These are phyloP conservation scores for Petrocephalus sullivani DNA, from an alignment of 2,797 vertebrate genomes.

Conservation along the genomic window DNA sequence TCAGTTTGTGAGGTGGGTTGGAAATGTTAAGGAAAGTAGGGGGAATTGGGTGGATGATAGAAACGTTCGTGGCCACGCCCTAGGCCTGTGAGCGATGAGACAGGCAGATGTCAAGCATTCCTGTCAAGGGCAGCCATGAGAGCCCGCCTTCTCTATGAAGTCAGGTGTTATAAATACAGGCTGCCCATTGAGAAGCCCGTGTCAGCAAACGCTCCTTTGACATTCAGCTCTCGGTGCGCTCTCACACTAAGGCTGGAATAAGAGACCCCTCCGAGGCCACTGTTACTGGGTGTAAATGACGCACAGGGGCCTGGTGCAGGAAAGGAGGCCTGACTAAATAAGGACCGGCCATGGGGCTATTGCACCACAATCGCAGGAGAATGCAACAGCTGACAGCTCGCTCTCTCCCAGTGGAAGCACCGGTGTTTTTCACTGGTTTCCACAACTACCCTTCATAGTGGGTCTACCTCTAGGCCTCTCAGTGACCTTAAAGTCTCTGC, in stretches of 20 bases:
- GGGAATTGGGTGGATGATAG: neutral
- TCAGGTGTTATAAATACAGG: slow-evolving; percentile 53
- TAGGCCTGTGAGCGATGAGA: neutral
- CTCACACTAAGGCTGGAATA: slow-evolving; percentile 42
- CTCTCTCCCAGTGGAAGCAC: slow-evolving; percentile 25
- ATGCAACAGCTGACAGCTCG: slow-evolving; percentile 81
- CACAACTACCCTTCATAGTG: neutral
- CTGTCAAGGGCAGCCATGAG: slow-evolving; percentile 28
- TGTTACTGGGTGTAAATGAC: slow-evolving; percentile 72
- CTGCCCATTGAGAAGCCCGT: slow-evolving; percentile 31
- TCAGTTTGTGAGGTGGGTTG: neutral
- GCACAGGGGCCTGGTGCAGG: slow-evolving; percentile 66
- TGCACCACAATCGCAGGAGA: slow-evolving; percentile 71
- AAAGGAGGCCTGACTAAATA: slow-evolving; percentile 90
- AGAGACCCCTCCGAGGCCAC: slow-evolving; percentile 46
- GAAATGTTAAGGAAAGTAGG: neutral
- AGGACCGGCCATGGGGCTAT: slow-evolving; percentile 72
- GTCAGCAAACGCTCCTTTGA: slow-evolving; percentile 39
- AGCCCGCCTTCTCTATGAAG: slow-evolving; percentile 37
- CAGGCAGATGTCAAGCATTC: slow-evolving; percentile 11
- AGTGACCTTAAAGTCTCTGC: slow-evolving; percentile 5
- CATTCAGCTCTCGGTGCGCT: slow-evolving; percentile 46
- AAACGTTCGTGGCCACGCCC: neutral
- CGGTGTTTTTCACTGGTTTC: neutral
- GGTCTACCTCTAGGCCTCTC: neutral